Percentiles rank a stretch among this genome's conserved stretches.
Evolutionary conservation across 37 sponge, comb jelly and placozoan species (phyloP).

Genomic region (Mnemiopsis leidyi): DNA sequence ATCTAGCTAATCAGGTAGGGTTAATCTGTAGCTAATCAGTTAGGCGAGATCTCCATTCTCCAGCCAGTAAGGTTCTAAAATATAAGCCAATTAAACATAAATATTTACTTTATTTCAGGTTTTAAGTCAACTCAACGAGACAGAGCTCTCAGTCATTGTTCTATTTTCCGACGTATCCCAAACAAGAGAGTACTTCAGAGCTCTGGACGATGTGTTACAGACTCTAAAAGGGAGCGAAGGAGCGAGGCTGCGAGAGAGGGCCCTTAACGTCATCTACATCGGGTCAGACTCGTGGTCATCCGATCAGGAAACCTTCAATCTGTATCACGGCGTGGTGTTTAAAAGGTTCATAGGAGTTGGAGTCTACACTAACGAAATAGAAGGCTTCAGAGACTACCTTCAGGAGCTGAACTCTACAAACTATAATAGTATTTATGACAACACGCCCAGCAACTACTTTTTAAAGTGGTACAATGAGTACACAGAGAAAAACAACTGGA

Average conservation of each 20-base stretch:
- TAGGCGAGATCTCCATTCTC: too few species aligned
- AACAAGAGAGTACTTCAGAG: background rate
- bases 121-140: background rate
- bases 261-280: background rate
- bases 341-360: conserved; percentile 13
- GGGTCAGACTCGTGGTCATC: conserved; percentile 50
- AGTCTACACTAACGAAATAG: conserved; percentile 15
- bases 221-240: background rate
- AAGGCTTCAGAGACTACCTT: background rate
- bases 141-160: conserved; percentile 23
- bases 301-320: background rate
- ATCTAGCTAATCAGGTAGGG: too few species aligned
- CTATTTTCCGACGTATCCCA: background rate
- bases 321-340: conserved; percentile 7
- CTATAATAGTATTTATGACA: background rate
- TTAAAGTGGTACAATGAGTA: conserved; percentile 16
- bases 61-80: too few species aligned
- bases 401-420: background rate
- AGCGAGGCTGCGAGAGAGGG: background rate
- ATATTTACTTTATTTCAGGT: conserved; percentile 51
- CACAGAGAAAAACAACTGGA: background rate
- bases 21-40: too few species aligned
- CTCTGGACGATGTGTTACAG: background rate
- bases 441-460: background rate
- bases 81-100: too few species aligned